A percentile compares a stretch with the other conserved stretches of the same genome.
Evolutionary conservation across 2,888 invertebrate genomes (phyloP).

Genomic region (Macrophya alboannulata): DNA sequence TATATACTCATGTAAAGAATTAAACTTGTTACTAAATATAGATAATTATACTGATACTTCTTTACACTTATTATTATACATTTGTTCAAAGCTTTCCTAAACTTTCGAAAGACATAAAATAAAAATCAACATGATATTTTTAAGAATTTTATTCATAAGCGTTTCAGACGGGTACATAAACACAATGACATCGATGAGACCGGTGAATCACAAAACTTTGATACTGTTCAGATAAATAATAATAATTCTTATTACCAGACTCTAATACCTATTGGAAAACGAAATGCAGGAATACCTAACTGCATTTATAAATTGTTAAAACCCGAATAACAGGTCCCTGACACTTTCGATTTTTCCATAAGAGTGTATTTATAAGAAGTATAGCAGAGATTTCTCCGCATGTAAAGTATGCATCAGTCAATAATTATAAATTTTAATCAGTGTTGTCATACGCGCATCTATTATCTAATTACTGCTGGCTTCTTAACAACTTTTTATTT

Average conservation of each 20-base stretch:
- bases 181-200: constrained; percentile 58
- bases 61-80: neutral
- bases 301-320: neutral
- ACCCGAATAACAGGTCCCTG: neutral
- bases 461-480: neutral
- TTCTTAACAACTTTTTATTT: neutral
- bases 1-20: constrained; percentile 65
- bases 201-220: constrained; percentile 52
- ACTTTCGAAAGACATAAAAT: neutral
- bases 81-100: neutral
- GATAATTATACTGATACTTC: constrained; percentile 41
- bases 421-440: constrained; percentile 18
- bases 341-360: neutral
- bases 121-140: constrained; percentile 57
- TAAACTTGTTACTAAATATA: constrained; percentile 48
- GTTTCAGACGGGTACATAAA: constrained; percentile 66
- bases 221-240: neutral
- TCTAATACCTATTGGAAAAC: neutral
- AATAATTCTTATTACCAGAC: neutral
- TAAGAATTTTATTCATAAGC: constrained; percentile 68
- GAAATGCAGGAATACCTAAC: neutral
- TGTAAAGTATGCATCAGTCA: constrained; percentile 6
- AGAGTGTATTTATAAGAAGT: neutral
- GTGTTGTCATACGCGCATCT: neutral
- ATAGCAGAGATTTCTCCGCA: neutral